Percentiles rank a stretch among this genome's conserved stretches.
These are phyloP conservation scores for Lepidostoma basale DNA, from an alignment of 1,140 invertebrate genomes.

Conservation along the genomic window DNA sequence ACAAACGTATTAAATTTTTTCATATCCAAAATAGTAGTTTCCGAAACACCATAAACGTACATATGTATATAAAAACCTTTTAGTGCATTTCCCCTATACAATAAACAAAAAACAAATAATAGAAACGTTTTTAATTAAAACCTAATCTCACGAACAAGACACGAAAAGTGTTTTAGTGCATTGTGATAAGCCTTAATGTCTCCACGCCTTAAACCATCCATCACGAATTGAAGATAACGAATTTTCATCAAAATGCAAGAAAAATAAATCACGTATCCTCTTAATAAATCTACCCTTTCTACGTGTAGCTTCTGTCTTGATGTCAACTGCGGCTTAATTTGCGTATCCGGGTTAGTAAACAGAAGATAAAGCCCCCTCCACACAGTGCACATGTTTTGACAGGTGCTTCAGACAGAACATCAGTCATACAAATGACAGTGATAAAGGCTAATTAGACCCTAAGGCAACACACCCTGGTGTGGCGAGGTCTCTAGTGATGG, in stretches of 20 bases:
- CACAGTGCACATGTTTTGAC: slow-evolving; percentile 21
- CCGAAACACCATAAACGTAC: no score
- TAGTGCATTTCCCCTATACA: not conserved
- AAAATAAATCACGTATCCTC: not conserved
- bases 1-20: no score
- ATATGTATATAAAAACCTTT: no score
- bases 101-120: not conserved
- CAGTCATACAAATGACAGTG: slow-evolving; percentile 30
- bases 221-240: not conserved
- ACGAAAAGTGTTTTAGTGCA: slow-evolving; percentile 31
- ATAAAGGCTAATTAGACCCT: slow-evolving; percentile 29
- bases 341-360: not conserved
- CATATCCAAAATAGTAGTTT: no score
- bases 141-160: slow-evolving; percentile 13
- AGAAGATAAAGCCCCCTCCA: slow-evolving; percentile 23
- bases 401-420: slow-evolving; percentile 25
- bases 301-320: not conserved
- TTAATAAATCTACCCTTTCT: not conserved
- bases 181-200: slow-evolving; percentile 4
- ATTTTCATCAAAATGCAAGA: not conserved
- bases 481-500: not conserved
- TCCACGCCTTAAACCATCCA: not conserved
- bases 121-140: slow-evolving; percentile 21
- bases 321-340: not conserved
- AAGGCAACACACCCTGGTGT: slow-evolving; percentile 12